Base-by-base conservation (phyloP, 2,888 invertebrate species). In the Drosophila recens region DNA sequence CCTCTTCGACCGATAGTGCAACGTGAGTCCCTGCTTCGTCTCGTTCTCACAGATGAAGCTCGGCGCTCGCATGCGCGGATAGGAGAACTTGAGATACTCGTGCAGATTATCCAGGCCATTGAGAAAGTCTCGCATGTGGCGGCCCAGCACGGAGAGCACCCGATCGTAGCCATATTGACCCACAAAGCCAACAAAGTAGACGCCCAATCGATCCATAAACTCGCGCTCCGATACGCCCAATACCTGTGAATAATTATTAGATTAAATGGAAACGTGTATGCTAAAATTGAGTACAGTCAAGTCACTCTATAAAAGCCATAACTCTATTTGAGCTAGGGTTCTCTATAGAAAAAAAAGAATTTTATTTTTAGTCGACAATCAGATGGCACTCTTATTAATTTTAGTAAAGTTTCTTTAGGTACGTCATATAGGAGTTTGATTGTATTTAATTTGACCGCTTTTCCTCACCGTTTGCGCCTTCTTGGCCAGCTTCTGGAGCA, bases 31-130 rank as follows among this genome's bases (percentile, higher is more conserved):
- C 90, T 97, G 96, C 63, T 96, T 94, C 0, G 97, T 97, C 92
- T 99, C 99, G 90, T 98, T 97, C 92, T 98, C 98, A 90, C 98
- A 98, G 84, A 98, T 98, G 92, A 99, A 99, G 59, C 98, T 98
- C 0, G 99, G 99, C 0, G 99, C 98, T n/a, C 93, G 90, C 93
- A 96, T 94, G 82, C 96, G 94, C 0, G 98, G 98, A 91, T 98
- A 98, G 59, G 98, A 98, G 93, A 98, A 98, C 92, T 98, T 97
- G 51, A 99, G 94, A 92, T 99, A 99, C 92, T 99, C 99, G 92
- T 99, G 99, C 27, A 99, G 94, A 93, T 99, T 99, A 93, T 99
- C 99, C 82, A 99, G 93, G 0, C 97, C 98, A 91, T 98, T 99
- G 3, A 99, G 95, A 90, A 99, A 99, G 93, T 99, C 98, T 59